These are phyloP conservation scores for Promerops cafer DNA, from an alignment of 2,113 vertebrate genomes.

Conservation along the genomic window DNA sequence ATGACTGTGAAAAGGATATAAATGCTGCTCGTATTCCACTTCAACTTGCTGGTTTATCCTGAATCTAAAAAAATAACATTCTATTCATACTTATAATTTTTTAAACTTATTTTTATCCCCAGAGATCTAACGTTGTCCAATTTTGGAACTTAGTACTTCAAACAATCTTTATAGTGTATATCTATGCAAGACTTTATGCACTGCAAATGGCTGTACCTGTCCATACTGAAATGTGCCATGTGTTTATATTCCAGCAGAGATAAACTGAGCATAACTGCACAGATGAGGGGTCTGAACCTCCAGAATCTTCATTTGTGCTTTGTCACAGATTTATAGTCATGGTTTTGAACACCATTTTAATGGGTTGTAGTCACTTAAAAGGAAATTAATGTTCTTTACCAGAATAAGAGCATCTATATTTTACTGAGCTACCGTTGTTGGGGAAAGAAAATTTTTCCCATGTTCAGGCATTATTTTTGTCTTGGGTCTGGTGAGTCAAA, in stretches of 20 bases:
- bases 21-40: background rate
- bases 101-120: background rate
- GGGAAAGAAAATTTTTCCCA: background rate
- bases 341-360: background rate
- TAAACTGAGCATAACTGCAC: background rate
- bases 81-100: background rate
- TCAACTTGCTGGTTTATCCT: background rate
- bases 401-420: background rate
- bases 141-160: background rate
- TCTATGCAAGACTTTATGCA: background rate
- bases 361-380: background rate
- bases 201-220: background rate
- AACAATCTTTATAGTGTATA: background rate
- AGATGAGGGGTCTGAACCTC: background rate
- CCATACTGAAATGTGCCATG: background rate
- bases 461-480: conserved; percentile 1
- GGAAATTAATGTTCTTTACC: background rate
- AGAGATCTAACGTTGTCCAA: background rate
- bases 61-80: conserved; percentile 2
- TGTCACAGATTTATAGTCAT: background rate
- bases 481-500: background rate
- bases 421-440: background rate
- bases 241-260: background rate
- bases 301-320: background rate
- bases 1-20: background rate